Percentiles rank a stretch among this genome's conserved stretches.
phyloP scores from a whole-genome alignment of 2,113 vertebrate genomes.

The Phylloscopus whistleri region DNA sequence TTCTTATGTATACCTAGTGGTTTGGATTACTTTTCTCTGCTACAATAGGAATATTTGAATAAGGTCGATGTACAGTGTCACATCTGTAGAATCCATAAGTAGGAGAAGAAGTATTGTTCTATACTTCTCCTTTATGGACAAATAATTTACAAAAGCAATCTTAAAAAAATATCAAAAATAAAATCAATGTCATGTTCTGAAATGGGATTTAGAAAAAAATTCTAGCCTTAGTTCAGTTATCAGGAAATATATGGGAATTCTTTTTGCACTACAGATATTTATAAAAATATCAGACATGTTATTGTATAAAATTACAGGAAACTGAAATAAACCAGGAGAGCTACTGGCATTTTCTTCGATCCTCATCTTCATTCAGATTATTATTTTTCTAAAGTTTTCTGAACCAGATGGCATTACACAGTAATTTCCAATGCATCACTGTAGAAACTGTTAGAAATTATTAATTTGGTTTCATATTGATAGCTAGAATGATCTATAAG shows the following conservation, averaged over 20 bases:
- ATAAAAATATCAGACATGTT: not conserved
- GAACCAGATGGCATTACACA: not conserved
- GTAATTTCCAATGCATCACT: not conserved
- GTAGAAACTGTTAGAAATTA: not conserved
- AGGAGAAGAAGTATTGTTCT: not conserved
- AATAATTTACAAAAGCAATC: constrained; percentile 60
- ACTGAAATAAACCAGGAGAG: not conserved
- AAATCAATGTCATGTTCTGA: constrained; percentile 43
- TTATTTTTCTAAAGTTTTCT: not conserved
- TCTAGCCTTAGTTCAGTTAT: not conserved
- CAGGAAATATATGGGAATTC: not conserved
- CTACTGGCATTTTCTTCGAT: not conserved
- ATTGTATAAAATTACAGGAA: constrained; percentile 7
- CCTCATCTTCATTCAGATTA: not conserved
- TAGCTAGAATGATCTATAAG: not conserved
- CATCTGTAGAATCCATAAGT: not conserved
- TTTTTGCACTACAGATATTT: not conserved
- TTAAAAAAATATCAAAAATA: constrained; percentile 7
- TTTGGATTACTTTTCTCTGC: constrained; percentile 31
- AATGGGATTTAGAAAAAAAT: not conserved
- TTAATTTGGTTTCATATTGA: not conserved
- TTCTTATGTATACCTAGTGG: not conserved
- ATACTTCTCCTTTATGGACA: constrained; percentile 9
- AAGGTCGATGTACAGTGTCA: not conserved
- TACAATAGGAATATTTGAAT: constrained; percentile 22